Evolutionary conservation across 1,140 invertebrate species (phyloP).

Genomic region (Brachionus koreanus): DNA sequence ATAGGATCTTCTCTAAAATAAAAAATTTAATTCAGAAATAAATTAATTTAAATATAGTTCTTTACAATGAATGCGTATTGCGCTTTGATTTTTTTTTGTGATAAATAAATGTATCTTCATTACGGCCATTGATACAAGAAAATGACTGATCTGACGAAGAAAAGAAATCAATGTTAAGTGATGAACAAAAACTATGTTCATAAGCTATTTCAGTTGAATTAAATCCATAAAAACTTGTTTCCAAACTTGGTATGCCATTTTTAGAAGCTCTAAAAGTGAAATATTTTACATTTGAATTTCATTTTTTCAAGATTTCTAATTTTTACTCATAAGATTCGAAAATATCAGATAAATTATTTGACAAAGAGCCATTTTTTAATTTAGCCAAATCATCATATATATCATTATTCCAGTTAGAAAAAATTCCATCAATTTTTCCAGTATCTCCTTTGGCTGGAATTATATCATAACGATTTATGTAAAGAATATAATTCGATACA

Average conservation of each 20-base stretch:
- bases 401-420: not conserved
- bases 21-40: not conserved
- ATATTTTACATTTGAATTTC: not conserved
- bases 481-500: not conserved
- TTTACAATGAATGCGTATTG: not conserved
- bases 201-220: not conserved
- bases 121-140: not conserved
- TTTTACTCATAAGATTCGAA: not conserved
- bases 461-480: not conserved
- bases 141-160: not conserved
- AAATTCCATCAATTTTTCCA: not conserved
- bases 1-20: not conserved
- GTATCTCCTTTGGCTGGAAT: not conserved
- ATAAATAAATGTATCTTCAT: not conserved
- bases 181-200: not conserved
- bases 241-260: not conserved
- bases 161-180: not conserved
- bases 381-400: not conserved
- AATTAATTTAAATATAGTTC: not conserved
- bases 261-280: not conserved
- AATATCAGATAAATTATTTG: not conserved
- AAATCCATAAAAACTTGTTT: not conserved
- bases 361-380: not conserved
- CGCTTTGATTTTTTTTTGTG: not conserved
- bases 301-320: not conserved